A percentile compares a stretch with the other conserved stretches of the same genome.
Conservation (phyloP, 92 coral and sea anemone species). For the Porites cylindrica region DNA sequence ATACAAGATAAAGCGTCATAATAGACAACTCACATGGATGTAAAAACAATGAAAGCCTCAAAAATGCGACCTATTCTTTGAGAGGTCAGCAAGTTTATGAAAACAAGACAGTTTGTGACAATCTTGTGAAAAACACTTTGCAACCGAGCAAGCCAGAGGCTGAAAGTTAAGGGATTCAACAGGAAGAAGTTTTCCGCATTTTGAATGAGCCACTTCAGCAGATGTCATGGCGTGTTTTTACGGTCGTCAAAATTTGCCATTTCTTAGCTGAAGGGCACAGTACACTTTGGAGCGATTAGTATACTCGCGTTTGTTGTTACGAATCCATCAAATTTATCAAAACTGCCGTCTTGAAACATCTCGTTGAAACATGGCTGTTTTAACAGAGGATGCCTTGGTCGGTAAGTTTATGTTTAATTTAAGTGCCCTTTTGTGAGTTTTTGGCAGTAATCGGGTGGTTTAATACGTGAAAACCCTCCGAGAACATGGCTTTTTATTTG, state of each 20-base stretch:
- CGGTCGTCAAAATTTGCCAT: neutral
- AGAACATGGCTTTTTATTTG: neutral
- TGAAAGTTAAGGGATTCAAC: no score
- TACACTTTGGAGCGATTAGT: neutral
- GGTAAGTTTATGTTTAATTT: slow-evolving; percentile 5
- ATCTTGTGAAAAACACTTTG: neutral
- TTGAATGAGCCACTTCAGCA: neutral
- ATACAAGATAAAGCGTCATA: neutral
- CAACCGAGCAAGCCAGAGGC: neutral
- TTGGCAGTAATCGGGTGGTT: neutral
- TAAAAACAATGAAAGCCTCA: slow-evolving; percentile 10
- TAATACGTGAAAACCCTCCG: neutral
- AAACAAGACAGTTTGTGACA: neutral
- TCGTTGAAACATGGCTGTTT: slow-evolving; percentile 8
- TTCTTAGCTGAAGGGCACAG: neutral
- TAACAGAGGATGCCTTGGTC: slow-evolving; percentile 12
- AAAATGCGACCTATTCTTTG: slow-evolving; percentile 1
- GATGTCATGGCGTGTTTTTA: neutral
- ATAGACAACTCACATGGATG: slow-evolving; percentile 16
- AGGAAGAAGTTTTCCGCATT: neutral
- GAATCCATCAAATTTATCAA: neutral
- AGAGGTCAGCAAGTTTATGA: slow-evolving; percentile 1
- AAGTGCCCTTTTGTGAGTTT: neutral
- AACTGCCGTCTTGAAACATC: neutral
- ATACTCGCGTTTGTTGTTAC: neutral